Percentiles rank a stretch among this genome's conserved stretches.
These are phyloP conservation scores for Tachina lurida DNA, from an alignment of 2,888 invertebrate genomes.

Conservation along the genomic window DNA sequence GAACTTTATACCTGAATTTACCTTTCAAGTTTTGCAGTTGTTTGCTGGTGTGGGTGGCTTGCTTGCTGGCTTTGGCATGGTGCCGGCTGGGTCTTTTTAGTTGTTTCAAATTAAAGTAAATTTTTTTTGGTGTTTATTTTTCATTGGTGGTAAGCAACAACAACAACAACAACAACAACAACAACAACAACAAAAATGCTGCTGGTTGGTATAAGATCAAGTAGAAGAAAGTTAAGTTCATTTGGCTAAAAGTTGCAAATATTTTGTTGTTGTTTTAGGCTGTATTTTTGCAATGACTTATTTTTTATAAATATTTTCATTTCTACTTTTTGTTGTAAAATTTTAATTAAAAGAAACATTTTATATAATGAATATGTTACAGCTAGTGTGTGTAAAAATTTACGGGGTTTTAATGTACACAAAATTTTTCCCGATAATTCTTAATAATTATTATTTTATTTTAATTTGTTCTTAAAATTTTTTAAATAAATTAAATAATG, in stretches of 20 bases:
- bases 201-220: constrained; percentile 46
- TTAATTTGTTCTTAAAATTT: no score
- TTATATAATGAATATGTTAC: neutral
- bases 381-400: neutral
- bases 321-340: neutral
- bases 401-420: neutral
- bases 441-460: no score
- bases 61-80: constrained; percentile 11
- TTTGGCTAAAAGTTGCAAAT: constrained; percentile 60
- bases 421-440: no score
- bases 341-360: constrained; percentile 25
- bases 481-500: neutral
- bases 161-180: constrained; percentile 30
- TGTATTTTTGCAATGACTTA: constrained; percentile 33
- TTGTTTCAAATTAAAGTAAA: constrained; percentile 60
- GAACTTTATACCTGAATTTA: constrained; percentile 65
- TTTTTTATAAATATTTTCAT: constrained; percentile 9
- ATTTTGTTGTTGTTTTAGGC: constrained; percentile 19
- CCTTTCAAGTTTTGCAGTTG: constrained; percentile 67
- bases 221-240: constrained; percentile 64
- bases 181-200: constrained; percentile 19
- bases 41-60: constrained; percentile 17
- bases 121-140: constrained; percentile 34
- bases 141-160: no score
- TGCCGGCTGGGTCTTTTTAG: constrained; percentile 22